Base-by-base conservation (phyloP, 2,113 vertebrate genomes). In the Ginglymostoma cirratum region DNA sequence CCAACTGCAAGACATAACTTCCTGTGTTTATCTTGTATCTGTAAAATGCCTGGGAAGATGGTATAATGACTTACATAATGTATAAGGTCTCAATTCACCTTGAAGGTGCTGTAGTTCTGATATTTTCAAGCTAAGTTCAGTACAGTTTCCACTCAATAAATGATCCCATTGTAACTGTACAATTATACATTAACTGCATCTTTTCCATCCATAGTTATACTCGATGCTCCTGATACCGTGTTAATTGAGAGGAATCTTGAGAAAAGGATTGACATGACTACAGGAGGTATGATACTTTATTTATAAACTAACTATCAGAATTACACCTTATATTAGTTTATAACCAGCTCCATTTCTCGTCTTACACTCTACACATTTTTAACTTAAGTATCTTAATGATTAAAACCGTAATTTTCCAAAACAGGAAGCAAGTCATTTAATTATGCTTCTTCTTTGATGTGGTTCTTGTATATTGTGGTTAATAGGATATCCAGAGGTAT, bases 241-340 rank as follows among this genome's bases (percentile, higher is more conserved):
- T 96, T 99, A 96, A 97, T 98, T 52, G 98, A 99, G 97, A 98
- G 99, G 96, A 98, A 97, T 90, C 95, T 96, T 67, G 98, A 98
- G 24, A 98, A 98, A 96, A 97, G 98, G 96, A 93, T 99, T 0
- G 99, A 99, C 96, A 97, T 97, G 0, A 21, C 97, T 24, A 99
- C 98, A 0, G 98, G 98, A 98, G 98, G 99, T 99, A 97, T 42
- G 96, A 76, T 34, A 19, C 72, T 72, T 55, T 52, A 89, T 52
- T 95, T 95, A 52, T 48, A 45, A 30, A 70, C 72, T 95, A 95
- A 95, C 94, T 61, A 61, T 48, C 92, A 94, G 45, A 94, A 66
- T 38, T 38, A 94, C 21, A 27, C 38, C 38, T 24, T 23, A 15
- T 52, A 76, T 8, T 72, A 24, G 10, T 72, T 14, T 52, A 5